Evolutionary conservation across 2,797 vertebrate species (phyloP), one percentile per base, ranked within the genome.

Genomic region (Threskiornis aethiopicus): DNA sequence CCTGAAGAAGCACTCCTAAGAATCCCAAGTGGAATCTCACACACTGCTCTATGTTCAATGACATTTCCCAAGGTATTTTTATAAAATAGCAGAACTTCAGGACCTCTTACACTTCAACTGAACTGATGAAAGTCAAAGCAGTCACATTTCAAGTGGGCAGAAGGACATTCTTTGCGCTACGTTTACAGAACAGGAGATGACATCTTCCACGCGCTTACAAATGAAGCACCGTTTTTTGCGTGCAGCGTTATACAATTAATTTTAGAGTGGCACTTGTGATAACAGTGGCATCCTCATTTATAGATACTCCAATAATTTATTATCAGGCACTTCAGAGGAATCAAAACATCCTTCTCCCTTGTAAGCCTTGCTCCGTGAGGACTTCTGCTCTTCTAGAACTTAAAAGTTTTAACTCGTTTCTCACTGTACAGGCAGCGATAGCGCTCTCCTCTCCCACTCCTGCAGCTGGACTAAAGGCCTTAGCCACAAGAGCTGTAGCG

Each of bases 241-340:
- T 5, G 66, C 61, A 64, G 89, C 61, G 91, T 89, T 39, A 66
- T 16, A 80, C 52, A 87, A 92, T 75, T 96, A 87, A 80, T 72
- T 92, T 65, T 66, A 7, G 9, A 96, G 94, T 80, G 79, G 75
- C 87, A 85, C 95, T 97, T 59, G 64, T 46, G 57, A 4, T 70
- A 89, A 91, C 93, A 92, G 94, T 51, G 72, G 84, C 92, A 94
- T 87, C 55, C 75, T 97, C 94, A 96, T 89, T 81, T 57, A 76
- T 17, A 94, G 86, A 35, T 84, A 89, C 95, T 96, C 73, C 90
- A 90, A 25, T 79, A 73, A 94, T 91, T 93, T 90, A 95, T 86
- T 86, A 93, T 26, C 47, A 94, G 83, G 62, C 80, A 94, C 95
- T 95, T 93, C 71, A 91, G 81, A 89, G 71, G 78, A 96, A 96